These are phyloP conservation scores for Zoanthus sociatus DNA, from an alignment of 92 coral and sea anemone species.

Conservation along the genomic window DNA sequence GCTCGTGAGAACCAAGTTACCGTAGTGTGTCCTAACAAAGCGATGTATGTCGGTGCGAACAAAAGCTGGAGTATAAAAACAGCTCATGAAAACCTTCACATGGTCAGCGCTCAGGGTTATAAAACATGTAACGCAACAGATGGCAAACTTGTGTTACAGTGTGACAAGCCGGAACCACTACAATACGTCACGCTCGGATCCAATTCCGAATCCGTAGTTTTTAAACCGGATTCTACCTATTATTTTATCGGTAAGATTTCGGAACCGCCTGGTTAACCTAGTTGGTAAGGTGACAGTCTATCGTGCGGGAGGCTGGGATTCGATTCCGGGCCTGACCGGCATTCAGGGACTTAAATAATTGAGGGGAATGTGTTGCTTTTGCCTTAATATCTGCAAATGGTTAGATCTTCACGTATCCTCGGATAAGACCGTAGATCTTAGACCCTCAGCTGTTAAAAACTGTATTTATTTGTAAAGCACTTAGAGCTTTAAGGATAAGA, in stretches of 20 bases:
- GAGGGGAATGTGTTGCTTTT: no score
- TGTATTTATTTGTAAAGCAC: no score
- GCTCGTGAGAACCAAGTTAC: constrained; percentile 3
- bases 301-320: no score
- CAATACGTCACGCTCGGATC: constrained; percentile 41
- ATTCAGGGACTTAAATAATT: no score
- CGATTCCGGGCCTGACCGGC: no score
- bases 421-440: no score
- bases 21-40: constrained; percentile 40
- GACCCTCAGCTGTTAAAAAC: no score
- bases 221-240: constrained; percentile 5
- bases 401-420: no score
- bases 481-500: no score
- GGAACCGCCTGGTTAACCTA: no score
- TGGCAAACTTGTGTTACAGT: constrained; percentile 17
- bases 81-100: constrained; percentile 18
- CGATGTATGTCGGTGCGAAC: constrained; percentile 18
- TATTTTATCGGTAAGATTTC: constrained; percentile 32
- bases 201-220: neutral
- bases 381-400: no score
- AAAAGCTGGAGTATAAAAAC: constrained; percentile 16
- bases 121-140: constrained; percentile 14
- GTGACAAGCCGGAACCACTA: constrained; percentile 47
- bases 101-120: constrained; percentile 9
- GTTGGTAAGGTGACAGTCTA: no score